phyloP scores from a whole-genome alignment of 2,113 vertebrate genomes.

The Pseudolaguvia tuberculata region DNA sequence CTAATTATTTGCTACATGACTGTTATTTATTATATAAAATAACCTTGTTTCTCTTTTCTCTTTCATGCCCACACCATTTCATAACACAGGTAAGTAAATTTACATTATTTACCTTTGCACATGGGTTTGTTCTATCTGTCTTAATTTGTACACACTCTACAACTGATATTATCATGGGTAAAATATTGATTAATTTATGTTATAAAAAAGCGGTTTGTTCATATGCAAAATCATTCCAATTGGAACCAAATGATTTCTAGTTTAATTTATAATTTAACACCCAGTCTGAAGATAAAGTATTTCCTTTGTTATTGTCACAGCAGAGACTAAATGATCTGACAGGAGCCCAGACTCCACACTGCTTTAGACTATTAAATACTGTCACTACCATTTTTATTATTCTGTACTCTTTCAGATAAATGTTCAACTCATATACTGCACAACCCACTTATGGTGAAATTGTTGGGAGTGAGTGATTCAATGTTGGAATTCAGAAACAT shows the following conservation, averaged over 20 bases:
- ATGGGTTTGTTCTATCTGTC: no score
- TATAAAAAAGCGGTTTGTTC: not conserved
- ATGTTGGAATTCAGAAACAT: no score
- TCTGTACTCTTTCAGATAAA: not conserved
- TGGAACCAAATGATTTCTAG: no score
- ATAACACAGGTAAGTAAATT: constrained; percentile 5
- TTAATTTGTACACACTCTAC: not conserved
- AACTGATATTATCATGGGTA: not conserved
- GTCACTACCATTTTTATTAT: not conserved
- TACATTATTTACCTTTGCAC: not conserved
- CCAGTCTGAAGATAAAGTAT: no score
- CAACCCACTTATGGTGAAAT: not conserved
- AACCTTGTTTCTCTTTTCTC: not conserved
- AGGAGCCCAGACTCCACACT: not conserved
- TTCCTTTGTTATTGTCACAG: no score
- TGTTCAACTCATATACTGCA: not conserved
- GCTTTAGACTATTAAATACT: not conserved
- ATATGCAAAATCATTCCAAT: no score
- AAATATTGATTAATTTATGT: not conserved
- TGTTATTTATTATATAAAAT: not conserved
- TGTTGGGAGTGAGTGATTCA: not conserved
- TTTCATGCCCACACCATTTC: not conserved
- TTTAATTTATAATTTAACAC: no score
- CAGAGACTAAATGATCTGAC: no score
- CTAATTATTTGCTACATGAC: not conserved